Evolutionary conservation across 1,140 invertebrate genomes (phyloP).

Genomic region (Eriosoma lanigerum): DNA sequence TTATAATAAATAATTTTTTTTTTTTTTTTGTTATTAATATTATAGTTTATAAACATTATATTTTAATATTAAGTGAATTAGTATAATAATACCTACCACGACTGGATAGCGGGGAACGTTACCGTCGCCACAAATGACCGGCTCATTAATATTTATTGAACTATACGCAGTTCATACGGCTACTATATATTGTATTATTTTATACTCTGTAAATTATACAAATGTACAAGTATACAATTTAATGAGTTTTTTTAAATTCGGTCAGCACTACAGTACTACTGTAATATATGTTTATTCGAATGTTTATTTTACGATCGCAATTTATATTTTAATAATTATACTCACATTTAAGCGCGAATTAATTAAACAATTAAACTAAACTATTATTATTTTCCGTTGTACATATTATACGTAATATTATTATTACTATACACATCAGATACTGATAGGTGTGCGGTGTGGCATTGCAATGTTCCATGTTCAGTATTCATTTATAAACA

Average conservation of each 20-base stretch:
- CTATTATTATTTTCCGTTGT: not conserved
- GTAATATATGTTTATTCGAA: not conserved
- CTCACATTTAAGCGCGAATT: not conserved
- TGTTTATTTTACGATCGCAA: not conserved
- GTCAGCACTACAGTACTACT: not conserved
- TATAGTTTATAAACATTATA: too few species aligned
- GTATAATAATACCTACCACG: not conserved
- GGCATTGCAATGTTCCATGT: not conserved
- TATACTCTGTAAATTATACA: not conserved
- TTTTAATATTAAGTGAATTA: too few species aligned
- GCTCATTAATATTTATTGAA: not conserved
- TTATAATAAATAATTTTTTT: too few species aligned
- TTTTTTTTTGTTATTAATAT: too few species aligned
- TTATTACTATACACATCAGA: not conserved
- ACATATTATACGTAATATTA: not conserved
- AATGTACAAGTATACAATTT: not conserved
- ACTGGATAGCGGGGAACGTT: not conserved
- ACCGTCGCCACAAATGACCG: not conserved
- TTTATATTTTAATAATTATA: slow-evolving; percentile 14
- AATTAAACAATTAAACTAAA: slow-evolving; percentile 22
- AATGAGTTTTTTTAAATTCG: not conserved
- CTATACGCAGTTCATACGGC: too few species aligned
- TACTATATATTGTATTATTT: too few species aligned
- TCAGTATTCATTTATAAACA: not conserved
- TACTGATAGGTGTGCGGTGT: not conserved